Percentiles rank a stretch among this genome's conserved stretches.
These are phyloP conservation scores for Leptoclinus maculatus DNA, from an alignment of 2,797 vertebrate genomes.

Conservation along the genomic window DNA sequence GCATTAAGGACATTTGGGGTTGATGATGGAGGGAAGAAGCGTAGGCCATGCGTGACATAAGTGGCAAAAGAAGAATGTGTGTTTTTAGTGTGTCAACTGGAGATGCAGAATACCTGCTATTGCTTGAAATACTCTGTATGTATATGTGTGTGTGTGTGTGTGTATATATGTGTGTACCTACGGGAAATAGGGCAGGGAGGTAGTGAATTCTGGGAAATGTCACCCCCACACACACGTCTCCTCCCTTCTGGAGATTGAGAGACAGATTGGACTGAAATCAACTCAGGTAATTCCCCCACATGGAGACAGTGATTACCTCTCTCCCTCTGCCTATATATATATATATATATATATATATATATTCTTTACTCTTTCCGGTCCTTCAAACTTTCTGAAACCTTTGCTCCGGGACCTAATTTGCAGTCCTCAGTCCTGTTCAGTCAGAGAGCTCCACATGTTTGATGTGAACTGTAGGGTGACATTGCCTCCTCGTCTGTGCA, in stretches of 20 bases:
- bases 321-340: constrained; percentile 21
- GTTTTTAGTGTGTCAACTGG: constrained; percentile 44
- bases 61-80: constrained; percentile 56
- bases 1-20: constrained; percentile 67
- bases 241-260: constrained; percentile 62
- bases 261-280: constrained; percentile 82
- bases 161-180: constrained; percentile 29
- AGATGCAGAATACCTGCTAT: constrained; percentile 31
- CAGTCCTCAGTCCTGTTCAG: constrained; percentile 41
- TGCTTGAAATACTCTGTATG: constrained; percentile 18
- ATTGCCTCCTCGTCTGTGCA: constrained; percentile 55
- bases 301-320: constrained; percentile 73
- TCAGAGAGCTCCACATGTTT: constrained; percentile 41
- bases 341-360: no score
- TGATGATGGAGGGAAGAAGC: constrained; percentile 64
- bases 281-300: constrained; percentile 77
- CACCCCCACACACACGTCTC: constrained; percentile 43
- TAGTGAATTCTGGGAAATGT: constrained; percentile 57
- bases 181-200: constrained; percentile 2
- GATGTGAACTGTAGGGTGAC: constrained; percentile 66
- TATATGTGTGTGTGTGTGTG: constrained; percentile 5
- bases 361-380: not conserved
- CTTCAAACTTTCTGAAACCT: constrained; percentile 31
- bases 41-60: constrained; percentile 64
- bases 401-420: constrained; percentile 43